Percentiles rank a stretch among this genome's conserved stretches.
phyloP scores from a whole-genome alignment of 2,797 vertebrate genomes.

The Schizothorax lantsangensis region DNA sequence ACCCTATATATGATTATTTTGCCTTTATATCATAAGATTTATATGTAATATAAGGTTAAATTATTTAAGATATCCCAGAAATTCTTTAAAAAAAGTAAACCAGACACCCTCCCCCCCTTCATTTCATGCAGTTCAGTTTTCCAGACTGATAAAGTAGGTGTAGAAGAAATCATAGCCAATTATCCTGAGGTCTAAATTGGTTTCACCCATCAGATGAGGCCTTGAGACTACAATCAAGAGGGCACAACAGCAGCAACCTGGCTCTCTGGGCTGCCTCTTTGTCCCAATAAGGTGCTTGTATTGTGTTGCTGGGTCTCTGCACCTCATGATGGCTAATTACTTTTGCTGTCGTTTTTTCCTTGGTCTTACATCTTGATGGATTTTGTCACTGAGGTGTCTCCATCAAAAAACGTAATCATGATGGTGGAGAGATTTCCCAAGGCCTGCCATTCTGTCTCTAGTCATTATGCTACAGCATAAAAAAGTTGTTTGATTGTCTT shows the following conservation, averaged over 20 bases:
- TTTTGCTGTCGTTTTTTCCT: not conserved
- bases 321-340: not conserved
- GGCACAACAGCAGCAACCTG: not conserved
- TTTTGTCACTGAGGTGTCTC: not conserved
- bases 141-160: not conserved
- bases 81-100: not conserved
- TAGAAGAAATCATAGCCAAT: not conserved
- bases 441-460: slow-evolving; percentile 4
- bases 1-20: too few relatives aligned
- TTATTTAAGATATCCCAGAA: not conserved
- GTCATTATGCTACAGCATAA: slow-evolving; percentile 2
- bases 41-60: too few relatives aligned
- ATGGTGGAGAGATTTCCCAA: slow-evolving; percentile 14
- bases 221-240: not conserved
- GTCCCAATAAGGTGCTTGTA: not conserved
- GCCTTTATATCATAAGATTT: too few relatives aligned
- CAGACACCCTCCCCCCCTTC: not conserved
- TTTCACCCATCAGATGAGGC: slow-evolving; percentile 2
- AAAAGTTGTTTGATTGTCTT: slow-evolving; percentile 16
- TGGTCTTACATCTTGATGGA: not conserved
- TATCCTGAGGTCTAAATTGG: slow-evolving; percentile 15
- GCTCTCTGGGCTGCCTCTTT: not conserved
- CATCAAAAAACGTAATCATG: not conserved
- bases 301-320: not conserved
- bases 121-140: not conserved